Evolutionary conservation across 1,140 invertebrate genomes (phyloP).

Genomic region (Coenobita brevimanus): DNA sequence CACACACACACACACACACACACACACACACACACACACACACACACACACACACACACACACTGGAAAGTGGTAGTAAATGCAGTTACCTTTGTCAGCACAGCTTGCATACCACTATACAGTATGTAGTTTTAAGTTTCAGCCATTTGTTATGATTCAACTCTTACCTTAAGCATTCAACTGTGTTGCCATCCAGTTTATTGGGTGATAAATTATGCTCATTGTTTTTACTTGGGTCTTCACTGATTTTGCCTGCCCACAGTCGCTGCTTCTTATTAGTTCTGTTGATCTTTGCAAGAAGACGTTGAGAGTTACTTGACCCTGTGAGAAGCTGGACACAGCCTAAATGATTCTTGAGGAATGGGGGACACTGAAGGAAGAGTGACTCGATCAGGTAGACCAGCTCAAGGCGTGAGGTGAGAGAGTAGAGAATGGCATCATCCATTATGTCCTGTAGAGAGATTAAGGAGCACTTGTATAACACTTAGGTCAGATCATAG

Average conservation of each 20-base stretch:
- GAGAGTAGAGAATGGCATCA: slow-evolving; percentile 59
- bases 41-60: too few relatives aligned
- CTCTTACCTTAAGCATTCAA: slow-evolving; percentile 22
- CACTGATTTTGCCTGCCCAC: neutral
- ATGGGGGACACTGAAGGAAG: slow-evolving; percentile 18
- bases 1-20: too few relatives aligned
- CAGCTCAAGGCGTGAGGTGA: slow-evolving; percentile 61
- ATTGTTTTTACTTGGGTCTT: slow-evolving; percentile 33
- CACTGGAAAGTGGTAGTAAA: too few relatives aligned
- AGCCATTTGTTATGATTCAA: too few relatives aligned
- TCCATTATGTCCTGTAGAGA: slow-evolving; percentile 61
- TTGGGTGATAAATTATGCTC: neutral
- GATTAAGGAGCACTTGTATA: too few relatives aligned
- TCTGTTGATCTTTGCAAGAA: slow-evolving; percentile 59
- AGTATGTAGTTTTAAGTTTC: too few relatives aligned
- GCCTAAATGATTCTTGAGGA: slow-evolving; percentile 2
- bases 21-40: too few relatives aligned
- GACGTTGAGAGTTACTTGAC: neutral
- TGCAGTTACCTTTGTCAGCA: too few relatives aligned
- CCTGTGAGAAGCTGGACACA: slow-evolving; percentile 33
- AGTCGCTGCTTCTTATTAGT: slow-evolving; percentile 37
- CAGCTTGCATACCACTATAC: too few relatives aligned
- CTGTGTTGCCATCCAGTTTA: slow-evolving; percentile 37
- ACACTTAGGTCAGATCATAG: too few relatives aligned
- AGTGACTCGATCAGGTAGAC: slow-evolving; percentile 59